Conservation (phyloP, 1,140 invertebrate genomes). For the Drosophila parabipectinata region DNA sequence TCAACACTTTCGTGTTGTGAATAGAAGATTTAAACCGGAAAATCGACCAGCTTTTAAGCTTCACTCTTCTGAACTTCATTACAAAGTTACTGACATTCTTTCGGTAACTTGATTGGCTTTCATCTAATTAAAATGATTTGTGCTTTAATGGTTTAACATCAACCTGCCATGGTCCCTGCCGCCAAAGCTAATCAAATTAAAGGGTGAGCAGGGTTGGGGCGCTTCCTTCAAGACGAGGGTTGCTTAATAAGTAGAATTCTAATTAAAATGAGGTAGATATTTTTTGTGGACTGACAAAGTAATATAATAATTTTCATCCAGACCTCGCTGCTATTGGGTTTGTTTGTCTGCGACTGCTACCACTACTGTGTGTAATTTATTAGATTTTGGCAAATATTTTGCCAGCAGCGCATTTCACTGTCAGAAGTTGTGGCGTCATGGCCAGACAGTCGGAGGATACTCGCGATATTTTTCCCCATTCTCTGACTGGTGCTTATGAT, state of each 20-base stretch:
- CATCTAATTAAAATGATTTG: slow-evolving; percentile 51
- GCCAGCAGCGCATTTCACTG: slow-evolving; percentile 68
- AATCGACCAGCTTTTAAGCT: not conserved
- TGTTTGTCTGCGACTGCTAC: slow-evolving; percentile 17
- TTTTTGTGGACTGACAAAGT: not conserved
- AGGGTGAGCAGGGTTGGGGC: not conserved
- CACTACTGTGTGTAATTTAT: slow-evolving; percentile 68
- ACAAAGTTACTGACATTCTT: not conserved
- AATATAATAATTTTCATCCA: slow-evolving; percentile 8
- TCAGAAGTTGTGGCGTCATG: slow-evolving; percentile 62
- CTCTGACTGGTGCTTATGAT: slow-evolving; percentile 62
- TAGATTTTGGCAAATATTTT: slow-evolving; percentile 79
- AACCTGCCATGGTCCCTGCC: slow-evolving; percentile 11
- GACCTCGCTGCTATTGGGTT: slow-evolving; percentile 22
- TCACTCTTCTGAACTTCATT: not conserved
- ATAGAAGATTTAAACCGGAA: not conserved
- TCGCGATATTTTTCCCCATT: slow-evolving; percentile 38
- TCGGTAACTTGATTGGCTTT: slow-evolving; percentile 10
- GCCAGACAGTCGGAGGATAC: slow-evolving; percentile 37
- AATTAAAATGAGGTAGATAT: too few relatives aligned
- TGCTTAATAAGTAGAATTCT: slow-evolving; percentile 17
- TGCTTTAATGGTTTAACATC: slow-evolving; percentile 36
- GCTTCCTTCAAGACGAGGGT: slow-evolving; percentile 4
- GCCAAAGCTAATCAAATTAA: slow-evolving; percentile 12
- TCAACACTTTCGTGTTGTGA: not conserved